These are phyloP conservation scores for Eulemur rufifrons DNA, from an alignment of 2,113 vertebrate genomes.

Conservation along the genomic window DNA sequence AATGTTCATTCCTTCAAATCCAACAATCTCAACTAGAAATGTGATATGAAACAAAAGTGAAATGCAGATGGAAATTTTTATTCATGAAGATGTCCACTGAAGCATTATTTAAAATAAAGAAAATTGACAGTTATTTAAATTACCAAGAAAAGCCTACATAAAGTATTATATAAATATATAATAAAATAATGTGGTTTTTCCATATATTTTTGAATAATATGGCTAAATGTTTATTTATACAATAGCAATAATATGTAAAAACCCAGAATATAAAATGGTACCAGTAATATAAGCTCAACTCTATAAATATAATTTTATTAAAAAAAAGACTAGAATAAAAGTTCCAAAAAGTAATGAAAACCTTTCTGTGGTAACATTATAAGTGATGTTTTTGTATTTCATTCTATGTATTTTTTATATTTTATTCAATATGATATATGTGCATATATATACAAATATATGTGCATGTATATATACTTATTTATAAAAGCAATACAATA, in stretches of 20 bases:
- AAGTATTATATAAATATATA: not conserved
- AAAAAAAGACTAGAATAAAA: not conserved
- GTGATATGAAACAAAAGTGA: not conserved
- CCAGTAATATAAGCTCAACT: not conserved
- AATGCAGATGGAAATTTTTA: not conserved
- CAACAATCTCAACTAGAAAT: not conserved
- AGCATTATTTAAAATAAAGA: not conserved
- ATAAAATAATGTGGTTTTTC: not conserved
- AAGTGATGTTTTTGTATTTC: not conserved
- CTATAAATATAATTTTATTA: not conserved
- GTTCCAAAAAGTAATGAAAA: not conserved
- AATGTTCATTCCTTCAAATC: not conserved
- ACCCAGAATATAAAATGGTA: not conserved
- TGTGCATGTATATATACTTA: too few relatives aligned
- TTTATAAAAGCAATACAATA: not conserved
- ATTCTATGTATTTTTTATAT: not conserved
- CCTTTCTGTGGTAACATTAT: not conserved
- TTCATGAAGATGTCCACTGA: not conserved
- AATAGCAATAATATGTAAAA: not conserved
- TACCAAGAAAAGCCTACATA: not conserved
- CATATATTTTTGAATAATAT: not conserved
- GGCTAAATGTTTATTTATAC: not conserved
- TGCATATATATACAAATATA: not conserved
- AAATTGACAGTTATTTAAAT: not conserved
- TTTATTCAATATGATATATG: not conserved